These are phyloP conservation scores for Cetoscarus ocellatus DNA, from an alignment of 2,797 vertebrate genomes.

Conservation along the genomic window DNA sequence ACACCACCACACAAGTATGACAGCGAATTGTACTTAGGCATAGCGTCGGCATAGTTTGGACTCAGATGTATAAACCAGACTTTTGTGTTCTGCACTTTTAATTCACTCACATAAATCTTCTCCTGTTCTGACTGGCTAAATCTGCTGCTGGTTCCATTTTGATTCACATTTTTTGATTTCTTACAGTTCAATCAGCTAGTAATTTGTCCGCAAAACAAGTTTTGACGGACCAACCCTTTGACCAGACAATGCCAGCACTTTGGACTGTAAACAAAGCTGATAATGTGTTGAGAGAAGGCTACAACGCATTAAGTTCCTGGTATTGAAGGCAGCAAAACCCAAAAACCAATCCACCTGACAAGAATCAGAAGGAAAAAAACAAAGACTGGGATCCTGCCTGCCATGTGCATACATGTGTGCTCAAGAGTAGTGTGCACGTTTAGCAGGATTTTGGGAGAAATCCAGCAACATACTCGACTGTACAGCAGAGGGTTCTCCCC, in stretches of 20 bases:
- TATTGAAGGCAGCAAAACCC: conserved; percentile 23
- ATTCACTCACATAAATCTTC: background rate
- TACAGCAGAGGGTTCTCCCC: conserved; percentile 61
- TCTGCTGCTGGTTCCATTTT: background rate
- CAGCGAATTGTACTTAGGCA: no score
- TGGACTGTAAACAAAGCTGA: background rate
- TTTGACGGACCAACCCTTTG: conserved; percentile 17
- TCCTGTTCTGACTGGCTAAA: background rate
- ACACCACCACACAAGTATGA: no score
- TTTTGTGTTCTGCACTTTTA: no score
- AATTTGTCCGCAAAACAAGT: background rate
- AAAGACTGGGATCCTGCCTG: conserved; percentile 23
- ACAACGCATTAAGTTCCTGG: conserved; percentile 14
- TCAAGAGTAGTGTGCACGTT: conserved; percentile 32
- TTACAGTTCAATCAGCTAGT: background rate
- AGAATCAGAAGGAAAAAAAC: conserved; percentile 16
- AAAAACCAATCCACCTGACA: conserved; percentile 5
- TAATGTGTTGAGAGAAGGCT: conserved; percentile 13
- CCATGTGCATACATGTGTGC: conserved; percentile 46
- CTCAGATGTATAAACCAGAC: no score
- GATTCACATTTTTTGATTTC: background rate
- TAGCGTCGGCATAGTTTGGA: no score
- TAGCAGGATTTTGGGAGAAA: conserved; percentile 68
- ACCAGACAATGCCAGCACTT: background rate
- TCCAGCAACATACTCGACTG: conserved; percentile 57